A percentile compares a stretch with the other conserved stretches of the same genome.
phyloP scores from a whole-genome alignment of 2,113 vertebrate genomes.

The Rhagologus leucostigma region DNA sequence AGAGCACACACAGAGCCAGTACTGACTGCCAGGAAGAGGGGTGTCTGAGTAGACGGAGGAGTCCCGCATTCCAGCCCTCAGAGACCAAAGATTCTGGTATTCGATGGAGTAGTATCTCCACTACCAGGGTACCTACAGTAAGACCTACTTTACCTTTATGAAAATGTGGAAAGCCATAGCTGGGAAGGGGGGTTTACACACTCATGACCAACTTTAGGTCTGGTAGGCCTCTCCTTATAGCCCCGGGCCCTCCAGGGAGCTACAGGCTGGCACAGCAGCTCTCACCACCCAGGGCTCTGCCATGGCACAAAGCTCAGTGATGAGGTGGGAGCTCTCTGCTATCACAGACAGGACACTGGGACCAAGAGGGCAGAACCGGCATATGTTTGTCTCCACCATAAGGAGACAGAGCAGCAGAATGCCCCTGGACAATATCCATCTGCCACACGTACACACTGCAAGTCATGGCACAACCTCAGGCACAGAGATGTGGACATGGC shows the following conservation, averaged over 20 bases:
- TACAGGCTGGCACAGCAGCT: accelerated
- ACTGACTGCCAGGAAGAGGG: not conserved
- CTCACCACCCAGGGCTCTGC: not conserved
- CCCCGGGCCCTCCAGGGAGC: not conserved
- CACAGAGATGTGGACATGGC: accelerated
- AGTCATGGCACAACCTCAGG: not conserved
- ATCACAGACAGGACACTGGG: not conserved
- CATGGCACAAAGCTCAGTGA: accelerated
- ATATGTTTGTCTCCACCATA: not conserved
- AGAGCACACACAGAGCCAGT: not conserved
- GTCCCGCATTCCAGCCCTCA: not conserved
- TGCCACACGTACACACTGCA: accelerated
- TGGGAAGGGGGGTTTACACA: accelerated
- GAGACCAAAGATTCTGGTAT: not conserved
- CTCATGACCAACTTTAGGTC: accelerated
- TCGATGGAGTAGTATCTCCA: not conserved
- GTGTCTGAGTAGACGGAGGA: accelerated
- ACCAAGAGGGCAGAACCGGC: not conserved
- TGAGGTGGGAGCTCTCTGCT: not conserved
- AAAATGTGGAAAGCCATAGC: not conserved
- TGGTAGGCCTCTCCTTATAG: no score
- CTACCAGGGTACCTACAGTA: not conserved
- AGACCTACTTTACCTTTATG: accelerated
- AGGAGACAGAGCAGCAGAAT: not conserved
- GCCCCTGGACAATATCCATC: accelerated